Evolutionary conservation across 2,797 vertebrate genomes (phyloP), one percentile per base, ranked within the genome.

Genomic region (Antennarius maculatus): DNA sequence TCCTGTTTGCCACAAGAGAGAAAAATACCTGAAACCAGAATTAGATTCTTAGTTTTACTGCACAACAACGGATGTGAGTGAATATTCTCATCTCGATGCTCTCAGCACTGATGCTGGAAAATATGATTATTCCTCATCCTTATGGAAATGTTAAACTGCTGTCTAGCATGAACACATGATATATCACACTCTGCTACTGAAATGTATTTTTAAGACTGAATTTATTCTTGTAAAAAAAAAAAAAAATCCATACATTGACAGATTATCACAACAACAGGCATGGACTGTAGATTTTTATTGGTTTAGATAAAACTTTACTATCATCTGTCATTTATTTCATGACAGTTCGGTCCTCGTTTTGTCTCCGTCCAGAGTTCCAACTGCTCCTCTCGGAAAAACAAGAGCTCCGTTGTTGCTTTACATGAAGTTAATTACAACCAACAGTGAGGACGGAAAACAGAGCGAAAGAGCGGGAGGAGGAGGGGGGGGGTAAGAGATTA

Each of bases 361-460:
- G 42, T 55, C 61, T 64, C 51, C 47, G 42, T 27, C 56, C 13
- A 12, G 56, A 61, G 28, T 46, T 72, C 47, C 6, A 16, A 49
- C 57, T 52, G 55, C 74, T 73, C 63, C 54, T 55, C 66, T 18
- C 5, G 2, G 61, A 80, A 79, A 52, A 84, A 79, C 81, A 77
- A 76, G 64, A 48, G 18, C 53, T 39, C 43, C 71, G 80, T 80
- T 85, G 80, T 82, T 66, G 68, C 76, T 67, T 76, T 77, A 83
- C 77, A 79, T 61, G 16, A 80, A 85, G 83, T 85, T 86, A 85
- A 82, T 86, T 80, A 86, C 67, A 66, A 60, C 63, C 75, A 80
- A 77, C 64, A 69, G 76, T 7, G 71, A 72, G 55, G 46, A 27
- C 59, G 65, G 34, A 51, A 43, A 46, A 57, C 15, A 41, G 12